Evolutionary conservation across 2,888 invertebrate genomes (phyloP), one percentile per base, ranked within the genome.

Genomic region (Phymatocera aterrima): DNA sequence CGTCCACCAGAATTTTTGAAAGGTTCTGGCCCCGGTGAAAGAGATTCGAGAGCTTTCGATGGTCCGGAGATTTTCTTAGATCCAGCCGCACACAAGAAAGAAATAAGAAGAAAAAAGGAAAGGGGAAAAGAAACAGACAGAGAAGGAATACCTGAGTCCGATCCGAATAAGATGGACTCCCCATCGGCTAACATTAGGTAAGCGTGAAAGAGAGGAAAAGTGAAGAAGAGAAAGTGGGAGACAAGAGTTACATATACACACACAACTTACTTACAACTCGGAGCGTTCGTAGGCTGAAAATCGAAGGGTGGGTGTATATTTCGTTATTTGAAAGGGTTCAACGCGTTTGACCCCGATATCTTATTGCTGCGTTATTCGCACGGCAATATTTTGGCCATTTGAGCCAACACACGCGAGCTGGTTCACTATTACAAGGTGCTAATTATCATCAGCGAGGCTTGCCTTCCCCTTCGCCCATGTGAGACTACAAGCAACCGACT

Each of bases 301-400:
- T 46, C 70, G 31, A 48, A 48, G 31, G 51, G 18, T n/a, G n/a
- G n/a, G n/a, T n/a, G n/a, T n/a, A n/a, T n/a, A n/a, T 48, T 70
- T 70, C 70, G 34, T 72, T 51, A 34, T 60, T 60, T 57, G 40
- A 75, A 75, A 75, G 75, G 54, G 28, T 75, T 75, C 75, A n/a
- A 57, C 54, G 43, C 43, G 75, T 57, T 57, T 28, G 60, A 57
- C 57, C 75, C n/a, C 57, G 40, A 54, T 54, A 15, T 57, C 57
- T 75, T 60, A 75, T 75, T 24, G 48, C n/a, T 34, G 24, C 40
- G 21, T 57, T 75, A 75, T 60, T 75, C 60, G 21, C 54, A 12
- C 15, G 40, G 40, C 28, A 43, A 75, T 75, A 57, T 21, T 75
- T 75, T 28, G 6, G 1, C 70, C 18, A 60, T 75, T 40, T 21